Conservation (phyloP, 2,888 invertebrate species). For the Adineta ricciae region DNA sequence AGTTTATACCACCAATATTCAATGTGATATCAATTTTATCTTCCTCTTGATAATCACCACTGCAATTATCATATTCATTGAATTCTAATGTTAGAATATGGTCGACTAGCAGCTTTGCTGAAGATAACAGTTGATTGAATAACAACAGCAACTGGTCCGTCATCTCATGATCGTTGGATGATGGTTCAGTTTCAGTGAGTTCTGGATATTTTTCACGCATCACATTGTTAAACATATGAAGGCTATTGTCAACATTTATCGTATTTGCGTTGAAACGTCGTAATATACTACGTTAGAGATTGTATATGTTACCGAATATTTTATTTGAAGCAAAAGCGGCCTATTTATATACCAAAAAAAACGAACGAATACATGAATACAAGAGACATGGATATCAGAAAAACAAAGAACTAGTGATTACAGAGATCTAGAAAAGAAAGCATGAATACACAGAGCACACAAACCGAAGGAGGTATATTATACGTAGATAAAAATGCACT, state of each 20-base stretch:
- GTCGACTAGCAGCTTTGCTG: neutral
- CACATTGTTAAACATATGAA: neutral
- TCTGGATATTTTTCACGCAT: neutral
- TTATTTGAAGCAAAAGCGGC: neutral
- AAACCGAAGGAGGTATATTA: too few species aligned
- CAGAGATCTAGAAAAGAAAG: too few species aligned
- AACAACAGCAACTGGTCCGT: neutral
- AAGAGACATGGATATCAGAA: too few species aligned
- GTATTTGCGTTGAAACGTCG: neutral
- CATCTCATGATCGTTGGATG: neutral
- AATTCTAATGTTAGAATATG: neutral
- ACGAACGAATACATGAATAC: neutral
- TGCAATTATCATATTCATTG: too few species aligned
- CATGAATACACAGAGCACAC: too few species aligned
- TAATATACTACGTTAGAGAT: neutral
- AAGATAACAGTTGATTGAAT: neutral
- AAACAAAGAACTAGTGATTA: too few species aligned
- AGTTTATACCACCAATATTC: neutral
- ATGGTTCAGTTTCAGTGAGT: neutral
- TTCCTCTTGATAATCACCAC: too few species aligned
- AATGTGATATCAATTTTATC: too few species aligned
- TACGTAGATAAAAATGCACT: too few species aligned
- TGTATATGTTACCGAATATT: neutral
- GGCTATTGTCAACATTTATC: neutral
- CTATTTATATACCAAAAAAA: neutral